Evolutionary conservation across 2,113 vertebrate genomes (phyloP).

Genomic region (Camarhynchus parvulus): DNA sequence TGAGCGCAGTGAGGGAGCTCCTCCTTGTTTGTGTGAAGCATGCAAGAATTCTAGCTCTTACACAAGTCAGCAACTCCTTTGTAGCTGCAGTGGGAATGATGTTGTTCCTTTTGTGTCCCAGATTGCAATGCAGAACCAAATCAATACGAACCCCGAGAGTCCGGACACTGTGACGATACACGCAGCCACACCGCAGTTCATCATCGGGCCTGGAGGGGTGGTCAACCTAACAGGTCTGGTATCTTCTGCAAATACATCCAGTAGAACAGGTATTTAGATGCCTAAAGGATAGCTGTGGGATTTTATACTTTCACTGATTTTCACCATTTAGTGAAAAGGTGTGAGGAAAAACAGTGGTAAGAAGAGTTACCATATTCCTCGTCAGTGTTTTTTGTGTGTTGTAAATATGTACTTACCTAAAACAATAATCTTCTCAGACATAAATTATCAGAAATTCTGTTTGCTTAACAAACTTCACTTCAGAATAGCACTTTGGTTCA

Average conservation of each 20-base stretch:
- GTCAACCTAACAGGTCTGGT: conserved; percentile 87
- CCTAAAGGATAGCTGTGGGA: conserved; percentile 47
- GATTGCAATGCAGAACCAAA: conserved; percentile 93
- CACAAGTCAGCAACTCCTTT: background rate
- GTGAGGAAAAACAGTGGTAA: conserved; percentile 55
- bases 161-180: conserved; percentile 89
- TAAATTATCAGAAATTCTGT: background rate
- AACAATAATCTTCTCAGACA: background rate
- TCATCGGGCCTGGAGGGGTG: conserved; percentile 89
- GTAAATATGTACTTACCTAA: background rate
- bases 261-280: conserved; percentile 71
- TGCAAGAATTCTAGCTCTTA: background rate
- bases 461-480: background rate
- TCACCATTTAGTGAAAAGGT: conserved; percentile 42
- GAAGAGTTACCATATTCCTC: background rate
- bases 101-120: conserved; percentile 47
- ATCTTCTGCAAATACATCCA: conserved; percentile 73
- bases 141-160: conserved; percentile 88
- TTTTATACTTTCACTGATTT: conserved; percentile 36
- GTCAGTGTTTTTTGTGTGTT: background rate
- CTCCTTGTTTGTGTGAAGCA: background rate
- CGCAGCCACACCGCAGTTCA: conserved; percentile 85
- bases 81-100: background rate
- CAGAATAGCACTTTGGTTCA: background rate
- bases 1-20: background rate